These are phyloP conservation scores for Babylonia areolata DNA, from an alignment of 1,140 invertebrate species.

Conservation along the genomic window DNA sequence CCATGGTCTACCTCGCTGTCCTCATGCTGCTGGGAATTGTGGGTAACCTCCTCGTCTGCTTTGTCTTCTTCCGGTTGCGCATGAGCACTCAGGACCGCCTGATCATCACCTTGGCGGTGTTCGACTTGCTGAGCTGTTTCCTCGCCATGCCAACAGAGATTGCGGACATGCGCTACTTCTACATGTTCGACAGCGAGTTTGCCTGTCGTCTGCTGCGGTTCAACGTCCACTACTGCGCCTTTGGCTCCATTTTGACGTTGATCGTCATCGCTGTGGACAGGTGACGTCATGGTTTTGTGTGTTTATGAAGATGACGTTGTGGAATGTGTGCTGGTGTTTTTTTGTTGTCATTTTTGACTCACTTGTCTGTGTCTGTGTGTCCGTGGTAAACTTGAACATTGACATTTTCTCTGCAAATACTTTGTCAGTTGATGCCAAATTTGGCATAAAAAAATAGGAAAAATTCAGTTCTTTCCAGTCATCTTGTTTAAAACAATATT, in stretches of 20 bases:
- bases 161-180: constrained; percentile 49
- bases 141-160: constrained; percentile 55
- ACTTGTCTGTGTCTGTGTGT: not conserved
- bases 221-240: constrained; percentile 36
- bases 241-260: constrained; percentile 47
- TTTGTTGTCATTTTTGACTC: not conserved
- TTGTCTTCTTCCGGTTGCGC: constrained; percentile 53
- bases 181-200: constrained; percentile 42
- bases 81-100: constrained; percentile 54
- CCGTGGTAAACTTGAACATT: no score
- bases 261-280: constrained; percentile 54
- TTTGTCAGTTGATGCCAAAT: not conserved
- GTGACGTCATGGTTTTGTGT: not conserved
- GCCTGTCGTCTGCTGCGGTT: constrained; percentile 42
- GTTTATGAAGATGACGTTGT: not conserved
- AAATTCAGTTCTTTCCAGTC: not conserved
- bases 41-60: constrained; percentile 56
- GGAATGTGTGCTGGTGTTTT: not conserved
- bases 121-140: constrained; percentile 59
- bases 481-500: no score
- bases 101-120: constrained; percentile 55
- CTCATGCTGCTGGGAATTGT: constrained; percentile 54
- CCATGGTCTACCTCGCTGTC: constrained; percentile 51
- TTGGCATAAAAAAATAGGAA: not conserved
- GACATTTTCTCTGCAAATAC: no score